phyloP scores from a whole-genome alignment of 1,140 invertebrate genomes.

The Polypedilum pembai region DNA sequence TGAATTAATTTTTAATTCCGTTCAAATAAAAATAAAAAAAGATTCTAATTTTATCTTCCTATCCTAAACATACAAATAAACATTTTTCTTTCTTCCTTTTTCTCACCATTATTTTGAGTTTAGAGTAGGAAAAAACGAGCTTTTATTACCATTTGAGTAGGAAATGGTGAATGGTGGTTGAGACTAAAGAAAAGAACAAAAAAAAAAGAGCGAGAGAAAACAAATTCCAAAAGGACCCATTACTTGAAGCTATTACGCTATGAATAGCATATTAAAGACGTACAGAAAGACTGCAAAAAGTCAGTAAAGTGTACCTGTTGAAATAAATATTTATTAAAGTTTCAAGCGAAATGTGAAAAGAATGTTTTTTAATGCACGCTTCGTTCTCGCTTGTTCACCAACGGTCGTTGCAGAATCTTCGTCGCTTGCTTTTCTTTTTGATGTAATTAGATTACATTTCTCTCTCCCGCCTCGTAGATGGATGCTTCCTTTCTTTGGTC shows the following conservation, averaged over 20 bases:
- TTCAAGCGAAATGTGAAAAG: neutral
- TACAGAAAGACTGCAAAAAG: neutral
- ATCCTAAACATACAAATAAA: too few species aligned
- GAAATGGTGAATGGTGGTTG: too few species aligned
- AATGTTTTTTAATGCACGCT: neutral
- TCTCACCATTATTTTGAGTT: too few species aligned
- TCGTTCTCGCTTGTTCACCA: neutral
- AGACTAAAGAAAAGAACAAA: neutral
- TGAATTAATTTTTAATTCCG: too few species aligned
- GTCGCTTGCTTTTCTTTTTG: too few species aligned
- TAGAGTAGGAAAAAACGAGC: too few species aligned
- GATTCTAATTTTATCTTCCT: too few species aligned
- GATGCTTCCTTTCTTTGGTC: neutral
- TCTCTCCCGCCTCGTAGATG: neutral
- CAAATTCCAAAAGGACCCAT: slow-evolving; percentile 10
- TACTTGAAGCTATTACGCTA: slow-evolving; percentile 16
- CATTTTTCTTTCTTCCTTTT: too few species aligned
- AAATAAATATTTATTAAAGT: slow-evolving; percentile 28
- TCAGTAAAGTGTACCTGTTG: neutral
- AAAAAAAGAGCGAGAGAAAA: neutral
- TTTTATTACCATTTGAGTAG: too few species aligned
- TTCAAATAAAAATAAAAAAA: too few species aligned
- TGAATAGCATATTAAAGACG: neutral
- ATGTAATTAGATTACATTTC: slow-evolving; percentile 23
- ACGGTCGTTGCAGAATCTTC: neutral